Conservation (phyloP, 1,140 invertebrate species). For the Drosophila serrata region DNA sequence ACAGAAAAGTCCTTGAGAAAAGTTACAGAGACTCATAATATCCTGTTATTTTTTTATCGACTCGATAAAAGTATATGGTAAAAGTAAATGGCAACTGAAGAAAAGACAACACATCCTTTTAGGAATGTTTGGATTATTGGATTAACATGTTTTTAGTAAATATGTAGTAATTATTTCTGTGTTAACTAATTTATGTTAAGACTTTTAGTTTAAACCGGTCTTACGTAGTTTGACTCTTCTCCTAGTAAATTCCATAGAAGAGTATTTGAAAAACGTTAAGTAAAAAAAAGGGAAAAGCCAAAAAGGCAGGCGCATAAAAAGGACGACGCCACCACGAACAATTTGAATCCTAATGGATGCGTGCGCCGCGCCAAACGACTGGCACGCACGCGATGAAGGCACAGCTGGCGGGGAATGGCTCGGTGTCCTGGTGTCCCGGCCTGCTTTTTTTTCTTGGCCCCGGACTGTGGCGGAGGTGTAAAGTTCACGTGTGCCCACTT, state of each 20-base stretch:
- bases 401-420: slow-evolving; percentile 36
- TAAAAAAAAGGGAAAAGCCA: slow-evolving; percentile 52
- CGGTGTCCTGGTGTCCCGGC: slow-evolving; percentile 13
- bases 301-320: slow-evolving; percentile 75
- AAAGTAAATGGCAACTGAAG: no score
- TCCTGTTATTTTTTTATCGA: not conserved
- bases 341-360: slow-evolving; percentile 84
- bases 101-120: no score
- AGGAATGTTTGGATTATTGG: no score
- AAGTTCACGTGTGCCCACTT: slow-evolving; percentile 82
- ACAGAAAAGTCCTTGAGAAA: not conserved
- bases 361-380: slow-evolving; percentile 74
- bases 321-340: slow-evolving; percentile 65
- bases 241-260: not conserved
- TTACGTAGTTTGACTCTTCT: not conserved
- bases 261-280: slow-evolving; percentile 34
- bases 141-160: not conserved
- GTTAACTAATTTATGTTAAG: not conserved
- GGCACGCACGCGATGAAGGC: slow-evolving; percentile 74
- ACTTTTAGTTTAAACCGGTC: not conserved
- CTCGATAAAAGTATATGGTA: not conserved
- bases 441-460: slow-evolving; percentile 17
- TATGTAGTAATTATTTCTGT: not conserved
- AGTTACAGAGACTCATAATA: not conserved
- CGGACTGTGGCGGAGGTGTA: slow-evolving; percentile 66